A percentile compares a stretch with the other conserved stretches of the same genome.
Conservation (phyloP, 2,113 vertebrate species). For the Lamprotornis superbus region DNA sequence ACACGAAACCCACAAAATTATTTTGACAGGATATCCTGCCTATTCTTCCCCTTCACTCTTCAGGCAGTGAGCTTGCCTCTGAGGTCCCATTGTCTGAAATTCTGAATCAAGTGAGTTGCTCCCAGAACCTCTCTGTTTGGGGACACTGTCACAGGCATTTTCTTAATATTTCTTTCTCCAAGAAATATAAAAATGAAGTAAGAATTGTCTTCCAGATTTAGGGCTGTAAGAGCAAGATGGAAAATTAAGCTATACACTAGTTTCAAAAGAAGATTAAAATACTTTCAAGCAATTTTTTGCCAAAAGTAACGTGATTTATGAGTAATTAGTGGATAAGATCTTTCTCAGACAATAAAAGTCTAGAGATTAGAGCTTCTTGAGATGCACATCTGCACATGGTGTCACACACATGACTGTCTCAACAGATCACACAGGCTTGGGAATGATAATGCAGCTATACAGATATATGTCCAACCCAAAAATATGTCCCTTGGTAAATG, state of each 20-base stretch:
- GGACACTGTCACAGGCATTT: not conserved
- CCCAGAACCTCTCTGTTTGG: not conserved
- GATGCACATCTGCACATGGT: not conserved
- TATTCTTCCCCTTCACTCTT: not conserved
- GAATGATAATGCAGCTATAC: rapidly evolving
- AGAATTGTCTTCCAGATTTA: not conserved
- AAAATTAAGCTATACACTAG: not conserved
- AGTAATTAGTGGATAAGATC: not conserved
- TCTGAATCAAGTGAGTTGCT: not conserved
- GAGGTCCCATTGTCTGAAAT: not conserved
- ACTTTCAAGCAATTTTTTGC: not conserved
- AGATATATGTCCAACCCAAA: not conserved
- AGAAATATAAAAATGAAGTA: not conserved
- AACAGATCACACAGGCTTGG: not conserved
- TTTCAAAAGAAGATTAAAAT: not conserved
- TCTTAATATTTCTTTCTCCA: not conserved
- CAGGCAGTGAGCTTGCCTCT: not conserved
- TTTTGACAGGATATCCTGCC: not conserved
- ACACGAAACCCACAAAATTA: not conserved
- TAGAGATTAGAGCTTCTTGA: not conserved
- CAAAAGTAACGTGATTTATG: not conserved
- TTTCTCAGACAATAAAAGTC: not conserved
- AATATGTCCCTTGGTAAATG: not conserved
- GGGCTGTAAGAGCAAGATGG: not conserved
- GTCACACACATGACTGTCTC: not conserved